Conservation (phyloP, 2,113 vertebrate genomes). For the Neopipo cinnamomea region DNA sequence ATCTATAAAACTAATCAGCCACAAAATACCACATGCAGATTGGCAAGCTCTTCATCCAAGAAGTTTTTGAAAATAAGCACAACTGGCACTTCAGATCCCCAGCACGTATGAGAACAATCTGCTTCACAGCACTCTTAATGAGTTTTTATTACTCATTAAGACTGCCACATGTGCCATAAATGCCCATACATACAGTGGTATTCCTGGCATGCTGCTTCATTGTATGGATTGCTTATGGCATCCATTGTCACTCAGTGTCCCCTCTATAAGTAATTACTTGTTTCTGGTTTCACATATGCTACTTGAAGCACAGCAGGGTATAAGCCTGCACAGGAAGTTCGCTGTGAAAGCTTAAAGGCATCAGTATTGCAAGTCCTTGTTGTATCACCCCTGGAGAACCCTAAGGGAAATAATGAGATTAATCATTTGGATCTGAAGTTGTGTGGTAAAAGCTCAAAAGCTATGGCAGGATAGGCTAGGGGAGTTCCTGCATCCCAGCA, state of each 20-base stretch:
- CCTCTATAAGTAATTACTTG: background rate
- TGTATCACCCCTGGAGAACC: background rate
- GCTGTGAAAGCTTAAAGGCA: background rate
- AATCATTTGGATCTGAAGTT: background rate
- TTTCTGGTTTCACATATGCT: background rate
- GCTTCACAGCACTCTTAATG: background rate
- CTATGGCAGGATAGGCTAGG: background rate
- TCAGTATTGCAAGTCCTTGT: background rate
- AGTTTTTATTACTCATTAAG: background rate
- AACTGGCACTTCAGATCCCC: background rate
- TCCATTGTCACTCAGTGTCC: background rate
- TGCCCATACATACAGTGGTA: background rate
- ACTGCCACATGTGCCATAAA: background rate
- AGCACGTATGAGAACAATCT: background rate
- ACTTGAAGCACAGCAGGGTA: background rate
- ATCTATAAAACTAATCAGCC: constrained; percentile 31
- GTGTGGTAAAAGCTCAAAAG: background rate
- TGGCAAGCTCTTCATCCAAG: background rate
- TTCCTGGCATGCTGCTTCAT: background rate
- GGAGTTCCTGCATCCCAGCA: background rate
- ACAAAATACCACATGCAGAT: background rate
- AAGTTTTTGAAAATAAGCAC: background rate
- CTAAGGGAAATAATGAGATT: background rate
- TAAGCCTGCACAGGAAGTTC: background rate
- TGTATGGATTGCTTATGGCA: background rate